Conservation (phyloP, 1,140 invertebrate genomes). For the Drosophila lowei region DNA sequence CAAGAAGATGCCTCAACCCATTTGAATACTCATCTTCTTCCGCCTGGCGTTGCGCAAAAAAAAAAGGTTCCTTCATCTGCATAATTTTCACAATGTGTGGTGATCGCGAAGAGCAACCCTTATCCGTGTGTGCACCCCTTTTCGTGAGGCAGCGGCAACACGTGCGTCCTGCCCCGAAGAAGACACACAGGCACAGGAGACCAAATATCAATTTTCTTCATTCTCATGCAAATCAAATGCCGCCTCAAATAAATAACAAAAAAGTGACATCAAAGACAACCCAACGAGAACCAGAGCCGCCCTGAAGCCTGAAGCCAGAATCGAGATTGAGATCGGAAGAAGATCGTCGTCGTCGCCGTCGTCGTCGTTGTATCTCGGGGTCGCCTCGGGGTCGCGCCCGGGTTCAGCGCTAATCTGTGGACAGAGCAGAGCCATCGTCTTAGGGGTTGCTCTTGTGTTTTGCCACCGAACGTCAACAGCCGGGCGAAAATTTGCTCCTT, state of each 20-base stretch:
- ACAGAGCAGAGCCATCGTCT: conserved; percentile 22
- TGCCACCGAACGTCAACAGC: conserved; percentile 69
- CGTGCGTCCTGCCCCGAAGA: conserved; percentile 64
- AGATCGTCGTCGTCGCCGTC: too few species aligned
- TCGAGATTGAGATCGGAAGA: conserved; percentile 44
- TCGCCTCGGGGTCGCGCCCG: conserved; percentile 40
- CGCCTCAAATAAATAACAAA: conserved; percentile 79
- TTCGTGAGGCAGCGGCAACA: conserved; percentile 42
- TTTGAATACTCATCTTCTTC: conserved; percentile 79
- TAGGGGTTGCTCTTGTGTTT: conserved; percentile 72
- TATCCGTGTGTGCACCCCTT: conserved; percentile 39
- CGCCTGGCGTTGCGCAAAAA: conserved; percentile 45
- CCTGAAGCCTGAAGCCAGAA: conserved; percentile 14
- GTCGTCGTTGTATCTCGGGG: neutral
- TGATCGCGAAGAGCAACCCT: conserved; percentile 58
- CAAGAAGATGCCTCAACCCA: conserved; percentile 64
- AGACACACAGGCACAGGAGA: conserved; percentile 60
- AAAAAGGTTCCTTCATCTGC: conserved; percentile 67
- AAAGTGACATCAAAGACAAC: conserved; percentile 67
- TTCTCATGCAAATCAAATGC: conserved; percentile 80
- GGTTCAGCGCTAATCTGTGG: conserved; percentile 52
- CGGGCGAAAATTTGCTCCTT: conserved; percentile 56
- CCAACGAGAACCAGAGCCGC: too few species aligned
- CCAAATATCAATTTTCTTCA: conserved; percentile 80
- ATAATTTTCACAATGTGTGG: conserved; percentile 78